Evolutionary conservation across 1,140 invertebrate genomes (phyloP).

Genomic region (Phymorhynchus buccinoides): DNA sequence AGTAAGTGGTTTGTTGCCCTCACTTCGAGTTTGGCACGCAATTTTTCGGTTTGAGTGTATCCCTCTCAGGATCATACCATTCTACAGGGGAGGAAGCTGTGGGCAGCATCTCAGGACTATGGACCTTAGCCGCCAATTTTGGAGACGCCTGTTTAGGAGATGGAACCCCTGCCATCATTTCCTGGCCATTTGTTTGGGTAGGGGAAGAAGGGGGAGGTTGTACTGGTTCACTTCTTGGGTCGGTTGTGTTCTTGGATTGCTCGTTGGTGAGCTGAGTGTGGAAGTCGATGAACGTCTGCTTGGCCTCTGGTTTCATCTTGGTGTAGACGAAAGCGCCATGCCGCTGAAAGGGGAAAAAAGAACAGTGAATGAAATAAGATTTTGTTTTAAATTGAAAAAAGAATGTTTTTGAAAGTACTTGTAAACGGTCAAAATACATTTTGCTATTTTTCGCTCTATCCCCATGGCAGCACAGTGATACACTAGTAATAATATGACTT

Average conservation of each 20-base stretch:
- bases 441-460: not conserved
- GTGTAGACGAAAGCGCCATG: conserved; percentile 69
- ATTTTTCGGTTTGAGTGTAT: not conserved
- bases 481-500: no score
- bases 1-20: not conserved
- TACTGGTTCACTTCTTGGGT: not conserved
- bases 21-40: not conserved
- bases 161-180: not conserved
- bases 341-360: conserved; percentile 53
- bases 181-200: not conserved
- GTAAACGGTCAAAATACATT: conserved; percentile 10
- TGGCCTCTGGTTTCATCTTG: conserved; percentile 50
- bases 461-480: no score
- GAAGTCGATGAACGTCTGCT: conserved; percentile 56
- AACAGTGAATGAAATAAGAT: not conserved
- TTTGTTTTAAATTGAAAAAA: not conserved
- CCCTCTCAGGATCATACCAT: conserved; percentile 1
- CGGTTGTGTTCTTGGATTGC: not conserved
- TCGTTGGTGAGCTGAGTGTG: conserved; percentile 36
- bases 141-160: not conserved
- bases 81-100: not conserved
- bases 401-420: not conserved
- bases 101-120: conserved; percentile 9
- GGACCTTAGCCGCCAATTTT: not conserved
- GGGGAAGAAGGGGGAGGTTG: not conserved